Percentiles rank a stretch among this genome's conserved stretches.
These are phyloP conservation scores for Pteropus rufus DNA, from an alignment of 2,797 vertebrate species.

Conservation along the genomic window DNA sequence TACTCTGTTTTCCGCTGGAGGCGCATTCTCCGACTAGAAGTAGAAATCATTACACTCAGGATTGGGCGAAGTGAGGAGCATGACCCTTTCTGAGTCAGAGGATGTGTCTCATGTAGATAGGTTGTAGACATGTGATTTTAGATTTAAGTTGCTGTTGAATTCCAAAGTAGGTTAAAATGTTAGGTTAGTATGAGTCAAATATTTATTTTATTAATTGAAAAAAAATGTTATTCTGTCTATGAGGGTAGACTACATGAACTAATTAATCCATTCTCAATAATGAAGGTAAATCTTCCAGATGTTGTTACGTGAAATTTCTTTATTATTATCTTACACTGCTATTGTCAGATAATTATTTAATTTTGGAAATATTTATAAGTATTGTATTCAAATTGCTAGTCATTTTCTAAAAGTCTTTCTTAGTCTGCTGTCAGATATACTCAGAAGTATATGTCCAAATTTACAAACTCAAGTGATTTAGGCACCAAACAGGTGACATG, in stretches of 20 bases:
- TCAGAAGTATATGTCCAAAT: not conserved
- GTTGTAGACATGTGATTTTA: not conserved
- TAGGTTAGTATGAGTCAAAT: not conserved
- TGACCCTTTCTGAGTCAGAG: not conserved
- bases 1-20: not conserved
- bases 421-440: not conserved
- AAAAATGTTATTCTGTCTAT: not conserved
- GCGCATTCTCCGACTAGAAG: not conserved
- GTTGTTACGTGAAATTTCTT: not conserved
- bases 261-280: not conserved
- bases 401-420: not conserved
- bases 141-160: not conserved
- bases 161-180: not conserved
- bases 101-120: not conserved
- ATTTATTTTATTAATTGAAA: not conserved
- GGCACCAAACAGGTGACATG: not conserved
- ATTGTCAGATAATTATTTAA: not conserved
- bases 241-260: not conserved
- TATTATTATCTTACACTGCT: not conserved
- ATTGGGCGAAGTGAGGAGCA: not conserved
- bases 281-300: not conserved
- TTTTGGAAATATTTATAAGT: not conserved
- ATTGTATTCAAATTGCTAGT: not conserved
- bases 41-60: not conserved
- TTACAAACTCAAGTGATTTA: not conserved